Conservation (phyloP, 2,888 invertebrate species). For the Volucella inanis region DNA sequence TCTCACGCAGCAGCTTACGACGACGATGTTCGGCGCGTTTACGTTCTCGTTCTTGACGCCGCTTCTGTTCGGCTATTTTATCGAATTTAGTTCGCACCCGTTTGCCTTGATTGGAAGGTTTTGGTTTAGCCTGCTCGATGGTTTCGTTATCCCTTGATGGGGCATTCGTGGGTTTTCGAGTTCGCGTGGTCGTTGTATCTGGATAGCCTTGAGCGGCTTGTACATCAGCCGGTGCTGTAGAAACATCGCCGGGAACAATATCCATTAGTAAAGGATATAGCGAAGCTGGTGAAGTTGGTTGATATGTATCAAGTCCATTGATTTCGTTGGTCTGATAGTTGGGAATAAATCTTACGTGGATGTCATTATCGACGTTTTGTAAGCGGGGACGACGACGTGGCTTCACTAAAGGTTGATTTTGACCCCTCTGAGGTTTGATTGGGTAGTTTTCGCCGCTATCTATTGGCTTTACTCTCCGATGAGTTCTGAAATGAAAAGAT, state of each 20-base stretch:
- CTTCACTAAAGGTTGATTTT: conserved; percentile 23
- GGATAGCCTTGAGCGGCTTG: conserved; percentile 77
- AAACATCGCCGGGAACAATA: conserved; percentile 47
- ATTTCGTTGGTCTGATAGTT: conserved; percentile 60
- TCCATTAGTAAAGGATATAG: conserved; percentile 44
- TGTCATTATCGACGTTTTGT: conserved; percentile 39
- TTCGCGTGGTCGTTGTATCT: conserved; percentile 59
- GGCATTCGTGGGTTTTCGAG: conserved; percentile 54
- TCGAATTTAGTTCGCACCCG: conserved; percentile 50
- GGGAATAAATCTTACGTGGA: conserved; percentile 54
- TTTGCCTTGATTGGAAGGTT: conserved; percentile 16
- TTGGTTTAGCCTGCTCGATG: conserved; percentile 42
- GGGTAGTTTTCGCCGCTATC: conserved; percentile 66
- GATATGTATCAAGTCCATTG: conserved; percentile 26
- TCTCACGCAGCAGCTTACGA: conserved; percentile 42
- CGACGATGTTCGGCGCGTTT: conserved; percentile 72
- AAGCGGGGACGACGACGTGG: conserved; percentile 47
- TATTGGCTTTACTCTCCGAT: conserved; percentile 62
- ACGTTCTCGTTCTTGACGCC: conserved; percentile 59
- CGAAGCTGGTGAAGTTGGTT: conserved; percentile 23
- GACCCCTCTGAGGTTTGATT: conserved; percentile 29
- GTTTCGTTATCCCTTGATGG: conserved; percentile 66
- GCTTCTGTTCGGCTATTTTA: conserved; percentile 54
- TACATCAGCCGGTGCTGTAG: conserved; percentile 70
- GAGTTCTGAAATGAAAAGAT: conserved; percentile 61